Evolutionary conservation across 2,888 invertebrate species (phyloP), one percentile per base, ranked within the genome.

Genomic region (Marasmarcha lunaedactyla): DNA sequence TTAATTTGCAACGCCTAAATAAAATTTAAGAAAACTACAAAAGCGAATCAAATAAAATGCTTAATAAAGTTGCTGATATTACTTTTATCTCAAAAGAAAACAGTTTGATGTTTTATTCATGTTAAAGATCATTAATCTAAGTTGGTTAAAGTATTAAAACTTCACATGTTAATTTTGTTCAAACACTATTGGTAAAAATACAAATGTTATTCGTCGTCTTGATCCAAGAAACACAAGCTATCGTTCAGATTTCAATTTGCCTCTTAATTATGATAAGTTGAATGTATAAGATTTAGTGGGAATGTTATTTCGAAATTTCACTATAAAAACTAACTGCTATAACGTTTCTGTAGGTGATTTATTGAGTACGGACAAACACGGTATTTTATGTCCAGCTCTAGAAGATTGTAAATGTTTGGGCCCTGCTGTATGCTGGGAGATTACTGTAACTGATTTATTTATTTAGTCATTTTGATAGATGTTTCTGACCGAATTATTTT

Each of bases 1-100:
- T 83, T 81, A 83, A 83, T 81, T 83, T 79, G 76, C 62, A 64
- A 51, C 62, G 53, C 51, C 51, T 64, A 7, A 68, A 71, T 71
- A 59, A 70, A 72, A 68, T 71, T 66, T 64, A 63, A 63, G 5
- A n/a, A 33, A 25, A 25, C 9, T 25, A 6, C n/a, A n/a, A n/a
- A n/a, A n/a, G n/a, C n/a, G n/a, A n/a, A n/a, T n/a, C n/a, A n/a
- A n/a, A n/a, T n/a, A n/a, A n/a, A n/a, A n/a, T n/a, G n/a, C n/a
- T n/a, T n/a, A n/a, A n/a, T n/a, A n/a, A n/a, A n/a, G n/a, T n/a
- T n/a, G n/a, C n/a, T n/a, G n/a, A n/a, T n/a, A n/a, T n/a, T n/a
- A n/a, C n/a, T n/a, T n/a, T n/a, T n/a, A n/a, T n/a, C n/a, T n/a
- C n/a, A n/a, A n/a, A n/a, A n/a, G n/a, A n/a, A n/a, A n/a, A n/a